These are phyloP conservation scores for Scaptodrosophila latifasciaeformis DNA, from an alignment of 2,888 invertebrate genomes.

Conservation along the genomic window DNA sequence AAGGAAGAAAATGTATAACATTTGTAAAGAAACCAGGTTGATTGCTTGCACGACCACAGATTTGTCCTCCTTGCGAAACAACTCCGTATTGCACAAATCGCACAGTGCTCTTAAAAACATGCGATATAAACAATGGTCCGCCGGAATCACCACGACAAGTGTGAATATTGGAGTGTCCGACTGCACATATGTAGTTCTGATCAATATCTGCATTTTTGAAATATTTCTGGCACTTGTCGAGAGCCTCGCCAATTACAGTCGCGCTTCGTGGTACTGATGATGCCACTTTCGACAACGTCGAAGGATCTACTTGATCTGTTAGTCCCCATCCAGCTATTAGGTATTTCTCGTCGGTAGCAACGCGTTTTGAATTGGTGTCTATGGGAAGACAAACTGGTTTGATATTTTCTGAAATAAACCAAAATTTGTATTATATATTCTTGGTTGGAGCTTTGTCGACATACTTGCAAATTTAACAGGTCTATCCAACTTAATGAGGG, in stretches of 20 bases:
- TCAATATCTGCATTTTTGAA: slow-evolving; percentile 35
- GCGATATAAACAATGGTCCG: slow-evolving; percentile 57
- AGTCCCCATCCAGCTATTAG: slow-evolving; percentile 70
- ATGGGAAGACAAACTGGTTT: slow-evolving; percentile 69
- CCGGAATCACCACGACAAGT: slow-evolving; percentile 68
- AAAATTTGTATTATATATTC: too few species aligned
- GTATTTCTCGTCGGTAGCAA: slow-evolving; percentile 35
- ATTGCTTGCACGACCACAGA: slow-evolving; percentile 75
- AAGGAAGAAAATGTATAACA: slow-evolving; percentile 76
- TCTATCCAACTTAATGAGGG: slow-evolving; percentile 76
- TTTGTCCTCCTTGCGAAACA: slow-evolving; percentile 79
- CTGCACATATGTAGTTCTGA: slow-evolving; percentile 69
- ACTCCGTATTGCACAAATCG: slow-evolving; percentile 76
- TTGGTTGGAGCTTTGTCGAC: too few species aligned
- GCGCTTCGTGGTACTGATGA: slow-evolving; percentile 58
- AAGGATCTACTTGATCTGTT: slow-evolving; percentile 40
- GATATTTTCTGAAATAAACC: too few species aligned
- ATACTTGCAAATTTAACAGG: slow-evolving; percentile 54
- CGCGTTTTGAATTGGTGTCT: slow-evolving; percentile 25
- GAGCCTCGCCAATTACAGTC: slow-evolving; percentile 32
- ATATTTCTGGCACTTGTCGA: slow-evolving; percentile 51
- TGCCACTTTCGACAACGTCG: neutral
- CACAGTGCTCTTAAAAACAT: slow-evolving; percentile 31
- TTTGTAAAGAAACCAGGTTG: slow-evolving; percentile 78
- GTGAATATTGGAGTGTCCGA: slow-evolving; percentile 41